Conservation (phyloP, 2,113 vertebrate species). For the Chauna torquata region DNA sequence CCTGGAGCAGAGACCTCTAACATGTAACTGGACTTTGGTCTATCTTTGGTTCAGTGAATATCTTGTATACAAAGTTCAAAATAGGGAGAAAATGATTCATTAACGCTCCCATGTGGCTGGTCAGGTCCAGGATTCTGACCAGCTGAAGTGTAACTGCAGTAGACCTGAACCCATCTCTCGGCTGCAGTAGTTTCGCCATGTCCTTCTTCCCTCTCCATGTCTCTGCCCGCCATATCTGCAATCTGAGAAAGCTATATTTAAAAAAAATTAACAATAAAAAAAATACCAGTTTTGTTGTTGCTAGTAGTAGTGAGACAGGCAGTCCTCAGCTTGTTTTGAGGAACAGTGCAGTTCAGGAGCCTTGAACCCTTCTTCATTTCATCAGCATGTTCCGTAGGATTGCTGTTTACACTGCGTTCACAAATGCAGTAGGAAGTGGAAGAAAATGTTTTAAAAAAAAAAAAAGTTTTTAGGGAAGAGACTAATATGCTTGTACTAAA, state of each 20-base stretch:
- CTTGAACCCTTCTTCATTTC: neutral
- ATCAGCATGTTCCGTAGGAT: accelerated
- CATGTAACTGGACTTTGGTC: accelerated
- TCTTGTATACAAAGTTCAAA: accelerated
- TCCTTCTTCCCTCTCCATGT: neutral
- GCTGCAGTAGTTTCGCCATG: accelerated
- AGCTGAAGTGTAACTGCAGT: accelerated
- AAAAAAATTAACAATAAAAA: neutral
- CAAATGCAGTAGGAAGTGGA: accelerated
- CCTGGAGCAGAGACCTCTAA: neutral
- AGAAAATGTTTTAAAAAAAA: accelerated
- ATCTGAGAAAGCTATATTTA: neutral
- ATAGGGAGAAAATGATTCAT: accelerated
- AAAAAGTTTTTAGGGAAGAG: neutral
- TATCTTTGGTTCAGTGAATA: neutral
- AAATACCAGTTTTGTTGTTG: neutral
- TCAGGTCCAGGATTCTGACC: accelerated
- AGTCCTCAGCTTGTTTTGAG: neutral
- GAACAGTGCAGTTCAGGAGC: neutral
- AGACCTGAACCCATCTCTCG: neutral
- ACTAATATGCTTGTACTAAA: accelerated
- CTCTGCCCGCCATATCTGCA: neutral
- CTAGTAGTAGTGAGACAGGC: neutral
- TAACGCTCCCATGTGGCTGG: accelerated
- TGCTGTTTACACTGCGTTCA: accelerated